Base-by-base conservation (phyloP, 2,888 invertebrate genomes). In the Ectemnius cavifrons region DNA sequence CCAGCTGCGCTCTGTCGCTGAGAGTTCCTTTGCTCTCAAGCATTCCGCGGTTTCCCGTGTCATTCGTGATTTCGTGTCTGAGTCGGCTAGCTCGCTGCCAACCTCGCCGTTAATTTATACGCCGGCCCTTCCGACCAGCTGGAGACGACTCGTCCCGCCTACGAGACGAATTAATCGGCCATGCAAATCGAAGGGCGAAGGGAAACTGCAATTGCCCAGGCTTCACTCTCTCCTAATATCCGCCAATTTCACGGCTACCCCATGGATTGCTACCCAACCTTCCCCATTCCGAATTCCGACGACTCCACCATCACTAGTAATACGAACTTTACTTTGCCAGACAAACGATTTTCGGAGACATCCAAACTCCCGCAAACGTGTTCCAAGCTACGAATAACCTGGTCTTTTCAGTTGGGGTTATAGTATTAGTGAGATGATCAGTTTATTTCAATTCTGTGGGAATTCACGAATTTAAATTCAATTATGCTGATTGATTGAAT, bases 81-180 rank as follows among this genome's bases (percentile, higher is more conserved):
- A 73, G 67, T 52, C 66, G 6, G 65, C 62, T 71, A 58, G 37
- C 14, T 56, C 18, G 63, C 72, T n/a, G 20, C 23, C 46, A 58
- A 16, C 37, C 58, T 60, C 28, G 63, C 68, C 62, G 76, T 74
- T 73, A 81, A 80, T 78, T 76, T 76, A 78, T 78, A 52, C 72
- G 61, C 47, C 60, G 52, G 63, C 74, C 63, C 67, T 67, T 58
- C 18, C 72, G 23, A 46, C 46, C 37, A 67, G 68, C 73, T 80
- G 68, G 75, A 75, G 70, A 63, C 66, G 69, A 56, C 49, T 46
- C 47, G 56, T 45, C 65, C 61, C 65, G 63, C 28, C 37, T 49
- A n/a, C 45, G 69, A 58, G 61, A 52, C 59, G 64, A 68, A 76
- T 80, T 78, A 75, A 70, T 67, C 62, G 46, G 13, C 37, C 64